Conservation (phyloP, 2,797 vertebrate genomes). For the Lepus townsendii region DNA sequence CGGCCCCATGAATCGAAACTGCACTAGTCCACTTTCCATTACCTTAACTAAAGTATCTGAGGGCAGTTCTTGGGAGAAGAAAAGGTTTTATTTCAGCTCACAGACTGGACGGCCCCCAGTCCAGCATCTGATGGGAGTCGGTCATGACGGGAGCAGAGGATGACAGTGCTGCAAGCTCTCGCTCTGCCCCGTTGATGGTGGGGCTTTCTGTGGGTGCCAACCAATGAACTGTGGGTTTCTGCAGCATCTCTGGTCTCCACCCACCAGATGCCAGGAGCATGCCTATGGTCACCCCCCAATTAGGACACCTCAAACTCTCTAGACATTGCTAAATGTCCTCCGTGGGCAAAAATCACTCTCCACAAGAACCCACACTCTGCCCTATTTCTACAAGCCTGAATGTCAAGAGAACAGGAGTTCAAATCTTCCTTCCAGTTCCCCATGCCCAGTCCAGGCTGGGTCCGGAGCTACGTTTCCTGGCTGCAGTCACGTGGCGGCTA, state of each 20-base stretch:
- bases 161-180: too few species aligned
- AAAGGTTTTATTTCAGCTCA: too few species aligned
- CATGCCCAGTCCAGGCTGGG: neutral
- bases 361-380: accelerated
- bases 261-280: too few species aligned
- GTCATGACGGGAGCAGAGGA: too few species aligned
- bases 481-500: neutral
- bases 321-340: neutral
- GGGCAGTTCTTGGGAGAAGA: too few species aligned
- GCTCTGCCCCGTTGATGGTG: too few species aligned
- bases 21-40: too few species aligned
- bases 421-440: neutral
- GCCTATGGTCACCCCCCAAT: accelerated
- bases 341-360: neutral
- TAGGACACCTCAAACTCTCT: neutral
- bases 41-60: neutral
- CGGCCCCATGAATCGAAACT: neutral
- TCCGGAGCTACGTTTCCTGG: neutral
- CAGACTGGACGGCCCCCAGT: too few species aligned
- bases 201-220: too few species aligned
- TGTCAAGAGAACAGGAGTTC: neutral
- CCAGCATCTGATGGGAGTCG: too few species aligned
- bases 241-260: neutral
- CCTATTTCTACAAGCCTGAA: accelerated
- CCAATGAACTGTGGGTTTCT: too few species aligned